phyloP scores from a whole-genome alignment of 2,797 vertebrate genomes.

The Melanotaenia nigrans region DNA sequence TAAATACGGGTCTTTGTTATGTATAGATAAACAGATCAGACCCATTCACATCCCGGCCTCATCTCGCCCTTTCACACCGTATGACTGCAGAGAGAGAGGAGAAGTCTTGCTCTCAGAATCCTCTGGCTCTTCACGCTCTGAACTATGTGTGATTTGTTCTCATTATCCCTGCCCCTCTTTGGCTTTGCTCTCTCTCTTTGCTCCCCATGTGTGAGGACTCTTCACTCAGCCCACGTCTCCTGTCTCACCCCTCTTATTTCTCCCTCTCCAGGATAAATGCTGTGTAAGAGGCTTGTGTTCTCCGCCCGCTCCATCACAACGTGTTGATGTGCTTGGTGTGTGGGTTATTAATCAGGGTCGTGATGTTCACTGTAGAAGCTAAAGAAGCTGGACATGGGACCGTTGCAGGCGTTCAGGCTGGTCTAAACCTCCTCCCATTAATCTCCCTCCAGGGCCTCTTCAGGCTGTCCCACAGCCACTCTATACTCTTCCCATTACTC shows the following conservation, averaged over 20 bases:
- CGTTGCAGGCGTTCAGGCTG: constrained; percentile 20
- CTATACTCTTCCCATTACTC: constrained; percentile 29
- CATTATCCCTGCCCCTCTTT: constrained; percentile 31
- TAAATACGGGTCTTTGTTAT: constrained; percentile 47
- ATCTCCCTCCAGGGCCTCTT: constrained; percentile 54
- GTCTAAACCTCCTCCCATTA: constrained; percentile 41
- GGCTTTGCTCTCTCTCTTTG: constrained; percentile 14
- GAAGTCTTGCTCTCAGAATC: neutral
- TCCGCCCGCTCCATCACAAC: constrained; percentile 55
- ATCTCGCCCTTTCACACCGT: too few species aligned
- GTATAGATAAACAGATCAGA: constrained; percentile 19
- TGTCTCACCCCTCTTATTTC: constrained; percentile 54
- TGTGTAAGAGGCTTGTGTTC: constrained; percentile 54
- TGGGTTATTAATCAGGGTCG: constrained; percentile 57
- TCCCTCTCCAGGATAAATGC: constrained; percentile 61
- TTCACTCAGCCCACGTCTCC: constrained; percentile 48
- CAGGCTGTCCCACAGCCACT: constrained; percentile 36
- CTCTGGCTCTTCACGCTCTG: constrained; percentile 23
- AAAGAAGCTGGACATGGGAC: constrained; percentile 19
- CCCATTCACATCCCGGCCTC: too few species aligned
- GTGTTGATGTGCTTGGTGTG: constrained; percentile 54
- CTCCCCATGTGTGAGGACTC: constrained; percentile 47
- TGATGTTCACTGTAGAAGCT: constrained; percentile 12
- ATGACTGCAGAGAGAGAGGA: neutral
- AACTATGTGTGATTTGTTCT: constrained; percentile 43